Evolutionary conservation across 2,113 vertebrate genomes (phyloP).

Genomic region (Ariopsis seemanni): DNA sequence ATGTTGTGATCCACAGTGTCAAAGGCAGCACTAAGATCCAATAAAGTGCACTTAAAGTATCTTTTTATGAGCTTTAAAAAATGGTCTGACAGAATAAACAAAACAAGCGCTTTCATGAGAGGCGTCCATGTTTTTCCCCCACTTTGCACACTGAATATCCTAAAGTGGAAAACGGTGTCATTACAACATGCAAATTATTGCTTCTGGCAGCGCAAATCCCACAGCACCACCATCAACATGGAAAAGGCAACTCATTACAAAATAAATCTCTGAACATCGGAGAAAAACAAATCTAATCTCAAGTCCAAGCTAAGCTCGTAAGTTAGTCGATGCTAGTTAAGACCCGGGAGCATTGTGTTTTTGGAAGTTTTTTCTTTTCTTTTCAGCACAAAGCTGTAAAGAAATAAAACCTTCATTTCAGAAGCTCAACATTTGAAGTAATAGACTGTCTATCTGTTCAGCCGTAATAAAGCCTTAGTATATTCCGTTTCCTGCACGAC

Average conservation of each 20-base stretch:
- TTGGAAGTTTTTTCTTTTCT: neutral
- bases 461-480: conserved; percentile 42
- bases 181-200: neutral
- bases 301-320: neutral
- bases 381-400: neutral
- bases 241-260: neutral
- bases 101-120: neutral
- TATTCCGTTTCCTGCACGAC: conserved; percentile 4
- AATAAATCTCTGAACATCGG: neutral
- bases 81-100: neutral
- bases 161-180: neutral
- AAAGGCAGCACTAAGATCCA: no score
- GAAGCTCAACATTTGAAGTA: neutral
- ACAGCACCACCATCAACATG: neutral
- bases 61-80: no score
- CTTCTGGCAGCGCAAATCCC: neutral
- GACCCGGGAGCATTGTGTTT: neutral
- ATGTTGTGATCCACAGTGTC: no score
- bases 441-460: no score
- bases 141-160: neutral
- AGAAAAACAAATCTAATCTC: neutral
- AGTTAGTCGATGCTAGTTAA: neutral
- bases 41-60: no score
- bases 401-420: neutral
- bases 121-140: neutral